Conservation (phyloP, 1,140 invertebrate species). For the Pectinophora gossypiella region DNA sequence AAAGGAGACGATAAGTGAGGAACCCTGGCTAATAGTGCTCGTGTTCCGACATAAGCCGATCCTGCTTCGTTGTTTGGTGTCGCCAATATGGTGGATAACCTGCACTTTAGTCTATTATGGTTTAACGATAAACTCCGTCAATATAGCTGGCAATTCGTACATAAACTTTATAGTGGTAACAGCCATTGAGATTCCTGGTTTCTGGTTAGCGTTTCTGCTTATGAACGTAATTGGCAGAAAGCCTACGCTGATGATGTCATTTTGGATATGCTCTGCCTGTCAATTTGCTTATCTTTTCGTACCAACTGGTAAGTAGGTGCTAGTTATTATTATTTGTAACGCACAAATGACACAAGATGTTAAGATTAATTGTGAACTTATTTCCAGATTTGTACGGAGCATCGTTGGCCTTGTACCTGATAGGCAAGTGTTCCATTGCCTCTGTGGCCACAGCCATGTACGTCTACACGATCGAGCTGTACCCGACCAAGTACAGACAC, state of each 20-base stretch:
- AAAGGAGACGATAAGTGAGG: too few species aligned
- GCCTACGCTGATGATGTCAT: slow-evolving; percentile 52
- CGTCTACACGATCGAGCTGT: slow-evolving; percentile 83
- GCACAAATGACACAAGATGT: background rate
- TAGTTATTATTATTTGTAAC: too few species aligned
- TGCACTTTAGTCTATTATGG: slow-evolving; percentile 88
- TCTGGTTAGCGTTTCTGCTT: slow-evolving; percentile 74
- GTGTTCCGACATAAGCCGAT: slow-evolving; percentile 77
- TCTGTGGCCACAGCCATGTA: slow-evolving; percentile 81
- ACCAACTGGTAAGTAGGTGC: slow-evolving; percentile 29
- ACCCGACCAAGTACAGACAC: slow-evolving; percentile 80
- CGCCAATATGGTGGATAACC: slow-evolving; percentile 84
- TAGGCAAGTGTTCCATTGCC: slow-evolving; percentile 84
- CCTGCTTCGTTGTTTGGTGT: slow-evolving; percentile 78
- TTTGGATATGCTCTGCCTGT: slow-evolving; percentile 52
- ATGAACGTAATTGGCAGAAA: slow-evolving; percentile 49
- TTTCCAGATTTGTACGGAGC: background rate
- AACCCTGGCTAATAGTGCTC: slow-evolving; percentile 65
- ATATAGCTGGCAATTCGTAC: slow-evolving; percentile 82
- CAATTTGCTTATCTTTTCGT: slow-evolving; percentile 51
- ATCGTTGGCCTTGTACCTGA: slow-evolving; percentile 75
- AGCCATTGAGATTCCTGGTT: slow-evolving; percentile 83
- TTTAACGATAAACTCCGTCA: slow-evolving; percentile 86
- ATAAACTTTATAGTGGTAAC: slow-evolving; percentile 82
- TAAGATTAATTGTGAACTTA: background rate